A percentile compares a stretch with the other conserved stretches of the same genome.
Evolutionary conservation across 2,888 invertebrate species (phyloP).

Genomic region (Corbicula japonica): DNA sequence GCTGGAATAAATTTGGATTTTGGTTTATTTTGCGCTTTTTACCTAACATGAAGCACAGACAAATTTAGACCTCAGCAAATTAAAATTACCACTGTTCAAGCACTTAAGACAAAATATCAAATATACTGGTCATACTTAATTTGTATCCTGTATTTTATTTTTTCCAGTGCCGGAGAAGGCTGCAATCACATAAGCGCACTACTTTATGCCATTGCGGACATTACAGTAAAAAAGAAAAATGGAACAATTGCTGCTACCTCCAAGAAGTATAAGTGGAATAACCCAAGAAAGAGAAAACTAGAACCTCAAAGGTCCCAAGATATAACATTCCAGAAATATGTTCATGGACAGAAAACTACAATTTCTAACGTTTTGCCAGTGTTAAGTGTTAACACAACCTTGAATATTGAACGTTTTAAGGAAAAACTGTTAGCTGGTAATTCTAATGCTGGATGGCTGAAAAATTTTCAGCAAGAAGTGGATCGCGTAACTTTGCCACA

Average conservation of each 20-base stretch:
- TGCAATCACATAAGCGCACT: conserved; percentile 45
- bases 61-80: too few species aligned
- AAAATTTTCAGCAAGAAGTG: conserved; percentile 14
- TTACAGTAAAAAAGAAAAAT: conserved; percentile 36
- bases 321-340: conserved; percentile 3
- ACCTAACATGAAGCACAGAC: too few species aligned
- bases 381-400: neutral
- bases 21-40: too few species aligned
- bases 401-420: conserved; percentile 6
- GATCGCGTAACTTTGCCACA: neutral
- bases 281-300: conserved; percentile 46
- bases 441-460: conserved; percentile 24
- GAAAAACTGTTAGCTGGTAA: conserved; percentile 1
- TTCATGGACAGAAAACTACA: neutral
- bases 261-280: conserved; percentile 43
- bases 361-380: neutral
- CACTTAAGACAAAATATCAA: too few species aligned
- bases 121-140: too few species aligned
- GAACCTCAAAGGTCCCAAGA: conserved; percentile 30
- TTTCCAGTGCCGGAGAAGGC: conserved; percentile 38
- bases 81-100: too few species aligned
- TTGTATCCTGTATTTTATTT: neutral
- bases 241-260: conserved; percentile 40
- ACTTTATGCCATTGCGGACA: conserved; percentile 41
- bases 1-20: too few species aligned